These are phyloP conservation scores for Regulus satrapa DNA, from an alignment of 2,113 vertebrate species.

Conservation along the genomic window DNA sequence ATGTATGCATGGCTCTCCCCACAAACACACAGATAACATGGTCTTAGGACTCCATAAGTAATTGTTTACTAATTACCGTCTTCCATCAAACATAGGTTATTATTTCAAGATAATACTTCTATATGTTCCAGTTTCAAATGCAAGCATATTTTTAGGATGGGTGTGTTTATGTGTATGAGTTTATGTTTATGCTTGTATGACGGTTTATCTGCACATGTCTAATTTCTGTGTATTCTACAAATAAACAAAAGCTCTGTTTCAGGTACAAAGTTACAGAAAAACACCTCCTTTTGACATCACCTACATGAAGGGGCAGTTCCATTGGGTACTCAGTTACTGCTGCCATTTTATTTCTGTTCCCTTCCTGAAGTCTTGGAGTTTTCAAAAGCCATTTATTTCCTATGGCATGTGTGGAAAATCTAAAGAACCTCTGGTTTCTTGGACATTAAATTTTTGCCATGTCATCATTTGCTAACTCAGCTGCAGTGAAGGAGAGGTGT, in stretches of 20 bases:
- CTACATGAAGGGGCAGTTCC: not conserved
- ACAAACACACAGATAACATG: not conserved
- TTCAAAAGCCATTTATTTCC: not conserved
- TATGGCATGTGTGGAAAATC: not conserved
- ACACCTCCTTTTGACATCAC: not conserved
- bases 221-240: not conserved
- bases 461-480: not conserved
- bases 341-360: constrained; percentile 32
- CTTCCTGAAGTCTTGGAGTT: not conserved
- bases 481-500: not conserved
- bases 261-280: not conserved
- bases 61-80: not conserved
- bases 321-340: not conserved
- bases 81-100: not conserved
- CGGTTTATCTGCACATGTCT: not conserved
- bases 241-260: not conserved
- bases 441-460: not conserved
- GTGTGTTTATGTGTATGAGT: not conserved
- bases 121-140: not conserved
- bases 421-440: not conserved
- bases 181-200: not conserved
- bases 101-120: not conserved
- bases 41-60: not conserved
- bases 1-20: not conserved
- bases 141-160: not conserved